Evolutionary conservation across 2,113 vertebrate genomes (phyloP), one percentile per base, ranked within the genome.

Genomic region (Pristiophorus japonicus): DNA sequence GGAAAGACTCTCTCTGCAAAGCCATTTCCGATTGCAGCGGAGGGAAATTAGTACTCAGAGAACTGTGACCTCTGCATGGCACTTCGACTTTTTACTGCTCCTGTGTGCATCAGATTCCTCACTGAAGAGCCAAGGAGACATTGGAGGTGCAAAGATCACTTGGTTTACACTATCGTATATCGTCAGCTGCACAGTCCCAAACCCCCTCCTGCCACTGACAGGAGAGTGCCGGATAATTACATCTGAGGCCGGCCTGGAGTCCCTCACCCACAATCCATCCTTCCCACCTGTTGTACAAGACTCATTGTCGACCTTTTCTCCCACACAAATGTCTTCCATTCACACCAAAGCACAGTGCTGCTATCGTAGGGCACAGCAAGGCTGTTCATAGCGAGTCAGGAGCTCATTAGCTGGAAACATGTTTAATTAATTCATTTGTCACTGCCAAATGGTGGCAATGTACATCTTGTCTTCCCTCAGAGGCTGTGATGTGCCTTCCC

Each of bases 401-500:
- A 20, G 87, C 87, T 91, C 55, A 62, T 62, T 92, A 63, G 59
- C 18, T 63, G 18, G 59, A 65, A 92, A 20, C 14, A 20, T 59
- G 62, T 38, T 91, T 91, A 63, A 91, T 91, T 91, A 34, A 91
- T 63, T 62, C 16, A 59, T 90, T 90, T 90, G 51, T n/a, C 12
- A 62, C 55, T 90, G 27, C 12, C 27, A 90, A n/a, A 34, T 90
- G 6, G 27, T 30, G 30, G 30, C 30, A 27, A 18, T 0, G 0
- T 92, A 62, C 59, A 92, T 65, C 34, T 5, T 4, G 18, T 0
- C n/a, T 92, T 65, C 88, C 42, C 88, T 63, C 88, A 63, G 34
- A 38, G 88, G n/a, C 78, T 20, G 38, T 22, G 16, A 92, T 65
- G 18, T 1, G 6, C 47, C 16, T n/a, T 38, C 5, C 34, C 10